Evolutionary conservation across 2,888 invertebrate genomes (phyloP).

Genomic region (Notocelia uddmanniana): DNA sequence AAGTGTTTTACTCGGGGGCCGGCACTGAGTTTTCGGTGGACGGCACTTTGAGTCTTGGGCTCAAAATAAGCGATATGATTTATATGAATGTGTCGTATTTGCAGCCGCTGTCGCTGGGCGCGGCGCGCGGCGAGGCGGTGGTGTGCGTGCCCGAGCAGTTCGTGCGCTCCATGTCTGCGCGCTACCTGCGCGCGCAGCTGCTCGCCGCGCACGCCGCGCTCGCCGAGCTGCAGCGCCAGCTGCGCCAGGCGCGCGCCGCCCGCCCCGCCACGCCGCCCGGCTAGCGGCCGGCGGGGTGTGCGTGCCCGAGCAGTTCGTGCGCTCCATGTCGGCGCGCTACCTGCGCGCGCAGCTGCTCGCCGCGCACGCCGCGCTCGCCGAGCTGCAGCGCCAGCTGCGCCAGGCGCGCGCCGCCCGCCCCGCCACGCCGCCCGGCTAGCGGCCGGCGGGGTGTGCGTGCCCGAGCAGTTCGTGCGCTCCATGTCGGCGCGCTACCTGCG

Average conservation of each 20-base stretch:
- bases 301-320: not conserved
- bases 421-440: constrained; percentile 40
- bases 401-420: constrained; percentile 11
- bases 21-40: too few species aligned
- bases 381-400: constrained; percentile 53
- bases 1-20: too few species aligned
- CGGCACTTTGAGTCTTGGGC: too few species aligned
- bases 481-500: constrained; percentile 54
- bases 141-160: constrained; percentile 54
- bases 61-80: too few species aligned
- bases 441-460: constrained; percentile 50
- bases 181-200: constrained; percentile 60
- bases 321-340: constrained; percentile 49
- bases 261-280: not conserved
- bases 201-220: constrained; percentile 58
- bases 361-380: constrained; percentile 57
- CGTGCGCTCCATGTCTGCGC: constrained; percentile 50
- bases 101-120: constrained; percentile 39
- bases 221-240: constrained; percentile 52
- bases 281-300: constrained; percentile 27
- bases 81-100: not conserved
- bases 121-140: constrained; percentile 46
- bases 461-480: constrained; percentile 53
- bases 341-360: constrained; percentile 61
- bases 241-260: constrained; percentile 43